Evolutionary conservation across 2,113 vertebrate species (phyloP), one percentile per base, ranked within the genome.

Genomic region (Silurus asotus): DNA sequence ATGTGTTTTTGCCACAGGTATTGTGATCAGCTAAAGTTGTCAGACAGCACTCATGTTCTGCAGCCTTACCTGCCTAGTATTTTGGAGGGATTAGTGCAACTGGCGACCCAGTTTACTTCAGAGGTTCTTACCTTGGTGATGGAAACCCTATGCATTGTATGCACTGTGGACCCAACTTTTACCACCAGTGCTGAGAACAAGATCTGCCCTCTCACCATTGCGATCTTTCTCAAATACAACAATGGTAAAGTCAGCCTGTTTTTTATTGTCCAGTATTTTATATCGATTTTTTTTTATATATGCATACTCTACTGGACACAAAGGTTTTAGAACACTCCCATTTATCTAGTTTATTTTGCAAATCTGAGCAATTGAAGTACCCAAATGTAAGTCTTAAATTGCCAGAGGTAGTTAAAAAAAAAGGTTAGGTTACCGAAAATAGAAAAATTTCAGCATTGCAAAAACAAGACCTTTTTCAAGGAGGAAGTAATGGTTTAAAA

Each of bases 191-290:
- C 96, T 15, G 98, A 99, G 94, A 97, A 95, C 93, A 99, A 97
- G 92, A 97, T 99, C 93, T 99, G 98, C 90, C 98, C 98, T 58
- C 99, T 99, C 93, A 98, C 98, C 58, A 99, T 99, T 19, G 98
- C 98, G 23, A 97, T 99, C 87, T 99, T 99, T 90, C 95, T 99
- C 1, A 99, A 99, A 90, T 98, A 99, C 93, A 99, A 97, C 89
- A 99, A 99, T 0, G 98, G 98, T 99, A 95, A n/a, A 76, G 13
- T 48, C 8, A 62, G 14, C 58, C 13, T 61, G 14, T 10, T 37
- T 20, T 61, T 59, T 86, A 51, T 55, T 86, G 19, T 10, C n/a
- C 5, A 55, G 20, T 1, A 13, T 80, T 80, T 80, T 13, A 25
- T n/a, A 9, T 49, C 0, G 8, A 28, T 53, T 53, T 17, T 59